Base-by-base conservation (phyloP, 2,888 invertebrate genomes). In the Drymonia ruficornis region DNA sequence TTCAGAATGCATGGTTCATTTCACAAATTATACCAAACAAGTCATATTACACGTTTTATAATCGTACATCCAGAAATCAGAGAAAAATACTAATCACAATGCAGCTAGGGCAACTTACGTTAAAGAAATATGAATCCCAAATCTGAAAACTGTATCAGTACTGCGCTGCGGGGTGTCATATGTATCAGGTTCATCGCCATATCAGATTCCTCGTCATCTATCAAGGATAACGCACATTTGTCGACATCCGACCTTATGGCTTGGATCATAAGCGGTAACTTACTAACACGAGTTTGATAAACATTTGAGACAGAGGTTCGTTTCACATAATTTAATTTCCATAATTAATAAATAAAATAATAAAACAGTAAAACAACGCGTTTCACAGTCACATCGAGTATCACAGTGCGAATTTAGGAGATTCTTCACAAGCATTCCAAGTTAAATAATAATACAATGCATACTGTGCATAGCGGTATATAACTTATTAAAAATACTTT, bases 311-410 rank as follows among this genome's bases (percentile, higher is more conserved):
- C 45, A 15, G 46, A 45, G 54, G 23, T 4, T 46, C 28, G 47
- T 28, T 45, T 55, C 50, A 56, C 29, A 50, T 16, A 19, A 31
- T 50, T 55, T 53, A 49, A 15, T 52, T 52, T 50, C 16, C 56
- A 60, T 51, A 45, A 45, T 50, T 2, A 23, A 53, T 52, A 50
- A 51, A 28, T 51, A 51, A 49, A 50, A 34, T n/a, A 40, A 55
- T 56, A 50, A 57, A 58, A 53, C 53, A 16, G 28, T 28, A 45
- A 45, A 45, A 45, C 38, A 62, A 60, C 15, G n/a, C 23, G n/a
- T 44, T 59, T 38, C 48, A 52, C 34, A 43, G 13, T 57, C 64
- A 65, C 64, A 69, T 69, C 67, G 52, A 59, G 59, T 72, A 72
- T 72, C 72, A 72, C 72, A 72, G 72, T 52, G 49, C 18, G 12